Evolutionary conservation across 2,888 invertebrate genomes (phyloP).

Genomic region (Synergus itoensis): DNA sequence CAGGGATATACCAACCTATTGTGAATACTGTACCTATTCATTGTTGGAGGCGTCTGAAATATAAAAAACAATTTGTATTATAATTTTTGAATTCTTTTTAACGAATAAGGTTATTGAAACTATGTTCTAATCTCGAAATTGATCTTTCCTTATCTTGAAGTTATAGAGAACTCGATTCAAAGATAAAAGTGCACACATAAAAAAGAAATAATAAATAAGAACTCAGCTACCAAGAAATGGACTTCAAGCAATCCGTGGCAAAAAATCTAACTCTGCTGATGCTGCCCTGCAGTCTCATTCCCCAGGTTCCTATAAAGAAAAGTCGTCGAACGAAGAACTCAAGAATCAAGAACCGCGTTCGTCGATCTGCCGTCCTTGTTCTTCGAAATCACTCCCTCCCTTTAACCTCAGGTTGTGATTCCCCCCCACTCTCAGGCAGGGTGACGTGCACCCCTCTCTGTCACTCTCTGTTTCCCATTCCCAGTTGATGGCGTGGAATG

Average conservation of each 20-base stretch:
- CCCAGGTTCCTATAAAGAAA: background rate
- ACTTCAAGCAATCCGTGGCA: background rate
- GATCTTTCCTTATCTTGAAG: no score
- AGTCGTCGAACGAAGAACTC: background rate
- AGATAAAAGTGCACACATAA: no score
- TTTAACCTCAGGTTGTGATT: constrained; percentile 36
- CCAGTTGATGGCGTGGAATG: constrained; percentile 27
- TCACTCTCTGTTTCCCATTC: constrained; percentile 49
- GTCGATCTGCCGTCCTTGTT: constrained; percentile 10
- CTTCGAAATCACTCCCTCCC: constrained; percentile 47
- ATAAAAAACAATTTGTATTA: no score
- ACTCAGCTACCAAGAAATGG: no score
- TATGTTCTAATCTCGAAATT: no score
- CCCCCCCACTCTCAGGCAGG: constrained; percentile 39
- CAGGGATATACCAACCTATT: background rate
- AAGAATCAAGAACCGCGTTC: background rate
- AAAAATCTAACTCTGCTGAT: background rate
- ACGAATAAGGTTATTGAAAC: no score
- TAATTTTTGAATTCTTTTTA: no score
- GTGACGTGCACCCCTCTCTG: constrained; percentile 53
- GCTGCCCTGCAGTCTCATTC: background rate
- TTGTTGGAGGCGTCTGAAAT: no score
- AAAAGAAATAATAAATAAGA: no score
- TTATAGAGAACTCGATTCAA: no score
- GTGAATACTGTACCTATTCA: no score